phyloP scores from a whole-genome alignment of 2,797 vertebrate species.

The Sternotherus odoratus region DNA sequence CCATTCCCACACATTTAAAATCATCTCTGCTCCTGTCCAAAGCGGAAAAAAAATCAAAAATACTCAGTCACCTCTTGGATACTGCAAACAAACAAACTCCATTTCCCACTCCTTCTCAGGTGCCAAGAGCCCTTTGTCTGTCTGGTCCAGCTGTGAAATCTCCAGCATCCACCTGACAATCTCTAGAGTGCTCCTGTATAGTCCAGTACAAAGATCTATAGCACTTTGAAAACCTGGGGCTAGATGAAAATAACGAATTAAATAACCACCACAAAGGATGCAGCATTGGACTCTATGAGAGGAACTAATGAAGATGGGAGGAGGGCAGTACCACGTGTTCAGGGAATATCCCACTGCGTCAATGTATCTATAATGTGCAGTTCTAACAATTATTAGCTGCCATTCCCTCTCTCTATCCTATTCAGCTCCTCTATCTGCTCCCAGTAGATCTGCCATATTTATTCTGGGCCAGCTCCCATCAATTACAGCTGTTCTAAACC shows the following conservation, averaged over 20 bases:
- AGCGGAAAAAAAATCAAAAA: not conserved
- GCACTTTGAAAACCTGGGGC: not conserved
- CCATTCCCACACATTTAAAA: accelerated
- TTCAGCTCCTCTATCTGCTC: not conserved
- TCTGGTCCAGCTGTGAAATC: not conserved
- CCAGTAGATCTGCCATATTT: not conserved
- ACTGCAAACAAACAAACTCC: not conserved
- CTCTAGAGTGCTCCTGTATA: accelerated
- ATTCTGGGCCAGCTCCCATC: too few relatives aligned
- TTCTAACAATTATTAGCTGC: not conserved
- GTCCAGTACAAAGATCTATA: not conserved
- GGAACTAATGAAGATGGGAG: too few relatives aligned
- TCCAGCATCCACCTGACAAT: not conserved
- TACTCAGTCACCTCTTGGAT: not conserved
- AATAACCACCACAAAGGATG: not conserved
- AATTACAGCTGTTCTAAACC: not conserved
- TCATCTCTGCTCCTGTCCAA: not conserved
- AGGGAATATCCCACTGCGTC: not conserved
- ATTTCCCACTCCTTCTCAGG: not conserved
- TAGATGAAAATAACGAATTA: not conserved
- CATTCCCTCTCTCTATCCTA: not conserved
- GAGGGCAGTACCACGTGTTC: not conserved
- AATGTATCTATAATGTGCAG: accelerated
- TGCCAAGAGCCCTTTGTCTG: not conserved
- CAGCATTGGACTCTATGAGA: not conserved